Percentiles rank a stretch among this genome's conserved stretches.
These are phyloP conservation scores for Pachycephus smyrnensis DNA, from an alignment of 2,888 invertebrate species.

Conservation along the genomic window DNA sequence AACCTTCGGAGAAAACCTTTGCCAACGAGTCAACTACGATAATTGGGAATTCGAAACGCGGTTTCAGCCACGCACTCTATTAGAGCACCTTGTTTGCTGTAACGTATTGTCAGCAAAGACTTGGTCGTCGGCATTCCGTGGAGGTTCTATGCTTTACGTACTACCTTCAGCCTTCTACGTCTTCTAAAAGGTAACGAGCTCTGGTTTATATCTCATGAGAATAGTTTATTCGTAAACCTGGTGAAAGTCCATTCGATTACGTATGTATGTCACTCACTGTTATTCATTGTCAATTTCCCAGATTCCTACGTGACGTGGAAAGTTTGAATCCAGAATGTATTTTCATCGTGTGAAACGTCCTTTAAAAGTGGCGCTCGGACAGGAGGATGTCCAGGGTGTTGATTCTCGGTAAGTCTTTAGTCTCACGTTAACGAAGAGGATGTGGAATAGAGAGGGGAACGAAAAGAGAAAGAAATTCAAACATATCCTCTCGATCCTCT, in stretches of 20 bases:
- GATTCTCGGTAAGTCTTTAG: background rate
- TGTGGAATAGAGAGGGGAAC: background rate
- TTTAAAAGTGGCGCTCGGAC: background rate
- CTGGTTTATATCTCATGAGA: background rate
- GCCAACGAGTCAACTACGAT: background rate
- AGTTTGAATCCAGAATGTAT: background rate
- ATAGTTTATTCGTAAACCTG: background rate
- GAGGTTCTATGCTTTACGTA: background rate
- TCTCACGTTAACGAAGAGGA: slow-evolving; percentile 15
- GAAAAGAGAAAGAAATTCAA: slow-evolving; percentile 6
- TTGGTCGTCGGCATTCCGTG: background rate
- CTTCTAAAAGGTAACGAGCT: background rate
- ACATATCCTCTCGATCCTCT: slow-evolving; percentile 13
- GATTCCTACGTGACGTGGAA: background rate
- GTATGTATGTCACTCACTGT: background rate
- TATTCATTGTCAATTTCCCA: background rate
- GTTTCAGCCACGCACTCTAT: background rate
- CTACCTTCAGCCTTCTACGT: background rate
- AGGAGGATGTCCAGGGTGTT: background rate
- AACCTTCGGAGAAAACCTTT: background rate
- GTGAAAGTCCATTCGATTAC: background rate
- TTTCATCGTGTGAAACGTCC: background rate
- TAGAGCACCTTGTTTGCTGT: background rate
- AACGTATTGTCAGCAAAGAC: background rate
- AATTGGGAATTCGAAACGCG: background rate